Base-by-base conservation (phyloP, 2,113 vertebrate species). In the Phyllostomus hastatus region DNA sequence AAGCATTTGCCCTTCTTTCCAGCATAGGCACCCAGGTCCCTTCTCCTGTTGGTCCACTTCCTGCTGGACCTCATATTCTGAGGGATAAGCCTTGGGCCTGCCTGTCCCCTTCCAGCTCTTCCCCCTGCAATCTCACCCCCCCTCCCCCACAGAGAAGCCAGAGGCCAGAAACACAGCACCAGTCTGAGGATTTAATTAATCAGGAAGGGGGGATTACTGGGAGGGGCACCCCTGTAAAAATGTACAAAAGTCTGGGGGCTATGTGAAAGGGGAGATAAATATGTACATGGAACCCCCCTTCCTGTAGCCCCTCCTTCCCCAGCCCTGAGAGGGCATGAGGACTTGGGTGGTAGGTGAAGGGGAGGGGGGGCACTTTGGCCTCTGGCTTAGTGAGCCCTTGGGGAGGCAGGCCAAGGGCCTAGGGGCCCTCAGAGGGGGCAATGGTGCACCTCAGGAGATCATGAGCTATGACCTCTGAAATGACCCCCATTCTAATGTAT, bases 101-200 rank as follows among this genome's bases (percentile, higher is more conserved):
- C 50, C 82, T 88, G 54, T 92, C 78, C 69, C 96, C 82, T 93
- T 66, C 88, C 46, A 15, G 92, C 91, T 94, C 79, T 92, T 52
- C 54, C 88, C 88, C 89, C 92, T 97, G 70, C 41, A 43, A 72
- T 50, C 35, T 64, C 81, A 43, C 6, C 43, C 43, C 85, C 94
- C 52, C 41, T 76, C 79, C 91, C 94, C 95, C 94, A 97, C 85
- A 98, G 93, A 98, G 97, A 97, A 90, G 97, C 97, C 95, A 97
- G 96, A 98, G 95, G 95, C 97, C 97, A 97, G 97, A 97, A 97
- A 97, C 97, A 98, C 97, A 98, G 97, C 97, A 98, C 97, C 97
- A 98, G 97, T 98, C 97, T 98, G 96, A 98, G 96, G 97, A 96
- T 97, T 97, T 97, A 98, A 97, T 98, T 97, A 97, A 97, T 93